phyloP scores from a whole-genome alignment of 2,888 invertebrate genomes.

The Chrysomela aeneicollis region DNA sequence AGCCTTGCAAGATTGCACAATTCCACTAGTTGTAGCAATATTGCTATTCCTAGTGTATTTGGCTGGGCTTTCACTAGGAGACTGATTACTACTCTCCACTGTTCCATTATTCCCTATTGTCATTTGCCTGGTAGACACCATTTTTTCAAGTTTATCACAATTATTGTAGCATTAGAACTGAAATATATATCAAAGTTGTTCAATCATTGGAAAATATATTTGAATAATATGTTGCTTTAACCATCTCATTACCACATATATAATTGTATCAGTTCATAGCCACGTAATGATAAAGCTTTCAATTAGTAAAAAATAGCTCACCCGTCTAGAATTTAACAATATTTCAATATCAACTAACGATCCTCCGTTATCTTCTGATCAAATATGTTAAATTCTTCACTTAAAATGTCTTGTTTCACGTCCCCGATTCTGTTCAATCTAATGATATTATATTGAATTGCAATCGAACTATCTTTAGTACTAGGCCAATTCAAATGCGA shows the following conservation, averaged over 20 bases:
- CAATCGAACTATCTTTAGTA: background rate
- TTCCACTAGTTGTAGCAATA: conserved; percentile 39
- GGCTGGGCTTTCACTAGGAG: conserved; percentile 49
- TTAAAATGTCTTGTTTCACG: background rate
- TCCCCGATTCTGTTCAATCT: background rate
- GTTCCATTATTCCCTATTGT: conserved; percentile 61
- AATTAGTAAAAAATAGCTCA: no score
- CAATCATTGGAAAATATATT: no score
- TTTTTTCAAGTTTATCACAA: conserved; percentile 49
- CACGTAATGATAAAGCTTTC: no score
- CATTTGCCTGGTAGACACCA: conserved; percentile 67
- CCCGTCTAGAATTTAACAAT: no score
- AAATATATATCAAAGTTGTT: conserved; percentile 3
- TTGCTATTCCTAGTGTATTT: conserved; percentile 55
- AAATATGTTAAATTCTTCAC: background rate
- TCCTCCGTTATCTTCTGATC: background rate
- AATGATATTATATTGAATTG: background rate
- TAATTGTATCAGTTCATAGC: no score
- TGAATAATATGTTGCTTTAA: background rate
- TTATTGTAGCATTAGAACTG: conserved; percentile 18
- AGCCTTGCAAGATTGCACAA: conserved; percentile 45
- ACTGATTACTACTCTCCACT: conserved; percentile 52
- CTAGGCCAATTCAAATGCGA: background rate
- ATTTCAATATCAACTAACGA: background rate
- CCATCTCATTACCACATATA: no score